Base-by-base conservation (phyloP, 2,113 vertebrate genomes). In the Apeltes quadracus region DNA sequence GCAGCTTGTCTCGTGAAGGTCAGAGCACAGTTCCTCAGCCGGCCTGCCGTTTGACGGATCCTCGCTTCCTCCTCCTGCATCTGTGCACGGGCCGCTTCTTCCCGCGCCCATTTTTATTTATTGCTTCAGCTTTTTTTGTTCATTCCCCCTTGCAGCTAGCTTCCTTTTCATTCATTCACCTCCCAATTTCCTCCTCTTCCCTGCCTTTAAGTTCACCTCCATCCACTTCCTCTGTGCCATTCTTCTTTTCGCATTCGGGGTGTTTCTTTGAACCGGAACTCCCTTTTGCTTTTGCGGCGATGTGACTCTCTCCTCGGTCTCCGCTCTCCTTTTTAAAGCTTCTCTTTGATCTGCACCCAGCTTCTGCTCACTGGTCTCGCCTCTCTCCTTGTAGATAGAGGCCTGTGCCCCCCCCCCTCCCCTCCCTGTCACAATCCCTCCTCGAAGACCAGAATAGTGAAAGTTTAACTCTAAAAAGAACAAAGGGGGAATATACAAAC, bases 1-100 rank as follows among this genome's bases (percentile, higher is more conserved):
- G 74, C 83, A 76, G 84, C 81, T 78, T 81, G 85, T 87, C 84
- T 84, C 54, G 20, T 88, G 89, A 91, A 92, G 90, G 91, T 92
- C 89, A 90, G 58, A 84, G 76, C 61, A 7, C 55, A n/a, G 72
- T 76, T 84, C 81, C 83, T 81, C 78, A 56, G 76, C 32, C 72
- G 64, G 79, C 87, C 85, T 68, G 79, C 75, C 22, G 82, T 74
- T 78, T 89, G 89, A 90, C 82, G 53, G 87, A 89, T 92, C 79
- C 76, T 67, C 5, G 36, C 81, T 67, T 70, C 76, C 58, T 68
- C 69, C 58, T 7, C 59, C 84, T 88, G 48, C 91, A 89, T 90
- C 89, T 88, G 91, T 75, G 81, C 76, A 39, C 78, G 44, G 36
- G 69, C 66, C 1, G 16, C 69, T 39, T 36, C 78, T 69, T 48